Percentiles rank a stretch among this genome's conserved stretches.
phyloP scores from a whole-genome alignment of 2,113 vertebrate genomes.

The Burhinus oedicnemus region DNA sequence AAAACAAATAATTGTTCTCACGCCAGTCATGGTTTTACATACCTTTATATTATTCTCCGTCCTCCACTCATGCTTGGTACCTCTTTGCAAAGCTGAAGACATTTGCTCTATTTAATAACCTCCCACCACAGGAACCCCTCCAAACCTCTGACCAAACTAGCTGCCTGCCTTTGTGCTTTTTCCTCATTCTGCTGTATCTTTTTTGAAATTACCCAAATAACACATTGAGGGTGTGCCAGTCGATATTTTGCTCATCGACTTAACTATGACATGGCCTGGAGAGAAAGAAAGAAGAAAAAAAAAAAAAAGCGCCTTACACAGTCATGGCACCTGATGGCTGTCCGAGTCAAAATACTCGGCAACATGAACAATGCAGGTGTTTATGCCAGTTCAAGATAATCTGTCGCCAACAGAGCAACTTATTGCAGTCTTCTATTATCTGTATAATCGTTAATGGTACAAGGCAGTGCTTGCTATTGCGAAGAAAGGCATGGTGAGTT shows the following conservation, averaged over 20 bases:
- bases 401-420: background rate
- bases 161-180: background rate
- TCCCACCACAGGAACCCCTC: background rate
- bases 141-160: background rate
- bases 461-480: background rate
- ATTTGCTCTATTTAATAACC: background rate
- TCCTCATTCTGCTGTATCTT: background rate
- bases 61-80: background rate
- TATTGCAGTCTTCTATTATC: background rate
- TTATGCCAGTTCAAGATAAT: background rate
- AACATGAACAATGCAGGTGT: background rate
- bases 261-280: background rate
- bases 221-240: background rate
- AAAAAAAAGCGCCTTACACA: background rate
- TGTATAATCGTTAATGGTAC: background rate
- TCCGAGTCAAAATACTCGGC: background rate
- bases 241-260: background rate
- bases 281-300: no score
- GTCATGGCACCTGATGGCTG: background rate
- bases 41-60: constrained; percentile 9
- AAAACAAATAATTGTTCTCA: constrained; percentile 3
- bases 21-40: background rate
- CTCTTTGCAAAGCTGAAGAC: constrained; percentile 7
- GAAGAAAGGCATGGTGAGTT: background rate
- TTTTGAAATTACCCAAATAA: background rate